These are phyloP conservation scores for Cosmia pyralina DNA, from an alignment of 2,888 invertebrate species.

Conservation along the genomic window DNA sequence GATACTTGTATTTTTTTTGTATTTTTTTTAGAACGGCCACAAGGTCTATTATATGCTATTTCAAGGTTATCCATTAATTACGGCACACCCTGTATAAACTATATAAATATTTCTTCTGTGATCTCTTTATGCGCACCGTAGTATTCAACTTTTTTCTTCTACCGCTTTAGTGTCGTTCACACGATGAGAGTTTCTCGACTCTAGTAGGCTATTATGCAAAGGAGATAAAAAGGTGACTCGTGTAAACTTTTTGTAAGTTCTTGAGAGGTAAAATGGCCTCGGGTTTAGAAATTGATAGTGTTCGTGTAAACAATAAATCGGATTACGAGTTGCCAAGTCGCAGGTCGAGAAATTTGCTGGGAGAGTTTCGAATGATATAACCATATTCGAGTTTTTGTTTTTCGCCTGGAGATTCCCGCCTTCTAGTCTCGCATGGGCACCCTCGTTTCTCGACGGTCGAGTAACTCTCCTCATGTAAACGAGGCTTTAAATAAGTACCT, in stretches of 20 bases:
- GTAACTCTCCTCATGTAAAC: conserved; percentile 18
- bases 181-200: conserved; percentile 6
- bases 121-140: conserved; percentile 38
- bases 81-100: conserved; percentile 5
- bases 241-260: background rate
- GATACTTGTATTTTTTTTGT: too few species aligned
- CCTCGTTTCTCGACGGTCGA: background rate
- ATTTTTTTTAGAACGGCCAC: too few species aligned
- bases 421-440: background rate
- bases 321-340: background rate
- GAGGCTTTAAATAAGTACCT: conserved; percentile 31
- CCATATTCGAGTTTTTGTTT: background rate
- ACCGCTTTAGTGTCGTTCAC: conserved; percentile 18
- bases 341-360: background rate
- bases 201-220: background rate
- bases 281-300: background rate
- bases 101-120: conserved; percentile 30
- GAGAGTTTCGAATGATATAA: conserved; percentile 7
- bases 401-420: background rate
- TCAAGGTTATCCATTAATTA: too few species aligned
- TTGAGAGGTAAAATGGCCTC: background rate
- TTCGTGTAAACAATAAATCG: background rate
- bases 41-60: too few species aligned
- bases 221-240: background rate
- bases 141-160: conserved; percentile 9